Evolutionary conservation across 2,797 vertebrate species (phyloP).

Genomic region (Manis javanica): DNA sequence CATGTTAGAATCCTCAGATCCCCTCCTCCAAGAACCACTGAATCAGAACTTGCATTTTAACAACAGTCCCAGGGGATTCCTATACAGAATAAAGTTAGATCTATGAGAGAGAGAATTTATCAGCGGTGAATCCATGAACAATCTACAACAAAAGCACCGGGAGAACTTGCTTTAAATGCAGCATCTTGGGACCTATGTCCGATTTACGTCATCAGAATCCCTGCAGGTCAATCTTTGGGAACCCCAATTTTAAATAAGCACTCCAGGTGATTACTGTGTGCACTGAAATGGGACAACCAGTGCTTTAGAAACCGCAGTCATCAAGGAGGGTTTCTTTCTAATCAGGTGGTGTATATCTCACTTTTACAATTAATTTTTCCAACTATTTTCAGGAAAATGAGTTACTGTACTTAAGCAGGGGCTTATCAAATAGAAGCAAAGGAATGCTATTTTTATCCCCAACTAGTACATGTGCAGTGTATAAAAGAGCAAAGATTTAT

Average conservation of each 20-base stretch:
- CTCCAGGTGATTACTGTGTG: not conserved
- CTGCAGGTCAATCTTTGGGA: not conserved
- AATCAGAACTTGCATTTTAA: not conserved
- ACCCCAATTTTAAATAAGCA: conserved; percentile 9
- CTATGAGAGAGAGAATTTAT: not conserved
- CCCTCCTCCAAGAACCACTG: not conserved
- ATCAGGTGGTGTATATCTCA: conserved; percentile 9
- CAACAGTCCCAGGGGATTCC: not conserved
- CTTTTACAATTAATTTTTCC: not conserved
- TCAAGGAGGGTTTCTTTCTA: not conserved
- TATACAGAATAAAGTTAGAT: not conserved
- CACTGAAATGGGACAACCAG: not conserved
- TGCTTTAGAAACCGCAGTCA: not conserved
- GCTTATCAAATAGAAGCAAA: not conserved
- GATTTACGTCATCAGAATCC: not conserved
- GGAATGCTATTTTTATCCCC: not conserved
- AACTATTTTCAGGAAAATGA: not conserved
- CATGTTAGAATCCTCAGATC: not conserved
- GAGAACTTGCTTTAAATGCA: not conserved
- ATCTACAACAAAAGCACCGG: not conserved
- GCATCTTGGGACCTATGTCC: too few relatives aligned
- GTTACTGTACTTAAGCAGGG: not conserved
- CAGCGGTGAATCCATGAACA: not conserved
- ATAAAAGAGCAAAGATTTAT: not conserved
- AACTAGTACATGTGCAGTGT: not conserved